Evolutionary conservation across 2,888 invertebrate genomes (phyloP).

Genomic region (Scaptomyza tumidula): DNA sequence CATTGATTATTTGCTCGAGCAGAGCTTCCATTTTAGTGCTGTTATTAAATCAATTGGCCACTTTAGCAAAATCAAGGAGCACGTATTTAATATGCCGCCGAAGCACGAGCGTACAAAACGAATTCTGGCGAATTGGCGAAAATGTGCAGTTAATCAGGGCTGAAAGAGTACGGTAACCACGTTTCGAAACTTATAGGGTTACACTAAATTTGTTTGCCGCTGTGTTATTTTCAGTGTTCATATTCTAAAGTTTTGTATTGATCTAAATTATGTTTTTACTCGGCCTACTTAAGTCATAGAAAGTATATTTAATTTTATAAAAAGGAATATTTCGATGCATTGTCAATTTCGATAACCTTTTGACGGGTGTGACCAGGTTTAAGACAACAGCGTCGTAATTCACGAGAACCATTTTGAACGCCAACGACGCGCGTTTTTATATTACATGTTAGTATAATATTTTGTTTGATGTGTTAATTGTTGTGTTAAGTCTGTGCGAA

Average conservation of each 20-base stretch:
- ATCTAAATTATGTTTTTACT: no score
- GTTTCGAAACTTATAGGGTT: conserved; percentile 47
- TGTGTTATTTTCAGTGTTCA: background rate
- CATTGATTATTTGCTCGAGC: conserved; percentile 88
- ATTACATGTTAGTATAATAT: conserved; percentile 7
- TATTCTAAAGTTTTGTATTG: background rate
- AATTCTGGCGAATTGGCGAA: conserved; percentile 30
- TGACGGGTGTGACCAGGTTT: conserved; percentile 35
- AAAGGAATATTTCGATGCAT: conserved; percentile 1
- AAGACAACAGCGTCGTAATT: conserved; percentile 14
- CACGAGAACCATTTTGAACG: conserved; percentile 52
- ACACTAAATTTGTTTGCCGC: background rate
- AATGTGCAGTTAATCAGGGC: conserved; percentile 32
- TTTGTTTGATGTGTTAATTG: conserved; percentile 25
- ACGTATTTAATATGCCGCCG: conserved; percentile 37
- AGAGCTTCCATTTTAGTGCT: conserved; percentile 50
- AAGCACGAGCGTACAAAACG: conserved; percentile 23
- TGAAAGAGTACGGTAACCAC: conserved; percentile 29
- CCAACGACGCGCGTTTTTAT: conserved; percentile 44
- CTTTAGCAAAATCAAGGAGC: conserved; percentile 8
- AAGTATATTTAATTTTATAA: background rate
- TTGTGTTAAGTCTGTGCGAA: conserved; percentile 6
- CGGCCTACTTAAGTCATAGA: background rate
- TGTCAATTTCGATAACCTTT: conserved; percentile 1
- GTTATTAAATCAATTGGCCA: conserved; percentile 10